A percentile compares a stretch with the other conserved stretches of the same genome.
phyloP scores from a whole-genome alignment of 2,113 vertebrate species.

The Struthidea cinerea region DNA sequence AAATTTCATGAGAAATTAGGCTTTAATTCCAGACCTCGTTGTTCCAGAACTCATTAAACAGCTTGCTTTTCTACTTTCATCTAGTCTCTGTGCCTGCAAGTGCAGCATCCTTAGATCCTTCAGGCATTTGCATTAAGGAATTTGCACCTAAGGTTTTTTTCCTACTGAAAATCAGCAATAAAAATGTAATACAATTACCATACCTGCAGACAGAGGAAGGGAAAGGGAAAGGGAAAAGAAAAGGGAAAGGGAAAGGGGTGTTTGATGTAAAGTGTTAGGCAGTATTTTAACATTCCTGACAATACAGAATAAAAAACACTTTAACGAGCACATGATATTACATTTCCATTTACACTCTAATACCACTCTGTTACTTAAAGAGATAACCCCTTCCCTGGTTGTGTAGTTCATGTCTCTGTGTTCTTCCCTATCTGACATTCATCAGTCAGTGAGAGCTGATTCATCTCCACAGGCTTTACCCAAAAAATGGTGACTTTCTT shows the following conservation, averaged over 20 bases:
- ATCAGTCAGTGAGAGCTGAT: not conserved
- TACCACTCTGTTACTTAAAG: not conserved
- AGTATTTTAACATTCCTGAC: not conserved
- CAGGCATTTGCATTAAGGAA: not conserved
- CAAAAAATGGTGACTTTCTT: rapidly evolving
- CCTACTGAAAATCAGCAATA: not conserved
- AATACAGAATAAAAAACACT: not conserved
- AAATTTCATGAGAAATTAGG: not conserved
- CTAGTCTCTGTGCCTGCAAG: not conserved
- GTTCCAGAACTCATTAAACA: not conserved
- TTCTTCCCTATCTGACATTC: not conserved
- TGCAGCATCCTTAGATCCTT: not conserved
- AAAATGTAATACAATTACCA: not conserved
- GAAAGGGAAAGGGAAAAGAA: not conserved
- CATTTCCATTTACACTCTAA: not conserved
- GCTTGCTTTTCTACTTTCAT: not conserved
- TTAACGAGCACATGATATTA: not conserved
- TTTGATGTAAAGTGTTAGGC: not conserved
- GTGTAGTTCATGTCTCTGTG: not conserved
- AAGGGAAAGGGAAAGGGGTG: not conserved
- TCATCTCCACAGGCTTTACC: not conserved
- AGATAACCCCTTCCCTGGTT: not conserved
- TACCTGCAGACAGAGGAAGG: not conserved
- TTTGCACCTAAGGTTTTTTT: not conserved
- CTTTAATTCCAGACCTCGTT: not conserved